Evolutionary conservation across 2,888 invertebrate species (phyloP).

Genomic region (Eledona agricola): DNA sequence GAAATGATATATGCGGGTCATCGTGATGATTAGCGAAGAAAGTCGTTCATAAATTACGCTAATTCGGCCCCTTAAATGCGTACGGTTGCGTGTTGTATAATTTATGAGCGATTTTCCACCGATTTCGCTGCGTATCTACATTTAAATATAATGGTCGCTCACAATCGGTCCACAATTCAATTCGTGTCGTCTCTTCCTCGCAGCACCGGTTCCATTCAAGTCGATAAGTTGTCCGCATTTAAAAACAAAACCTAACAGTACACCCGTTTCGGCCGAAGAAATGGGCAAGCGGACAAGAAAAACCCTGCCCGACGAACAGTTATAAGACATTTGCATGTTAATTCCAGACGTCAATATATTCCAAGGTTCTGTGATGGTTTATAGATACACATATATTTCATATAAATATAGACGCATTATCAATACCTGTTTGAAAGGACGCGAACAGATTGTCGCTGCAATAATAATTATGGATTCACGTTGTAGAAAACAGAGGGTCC

Average conservation of each 20-base stretch:
- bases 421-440: slow-evolving; percentile 27
- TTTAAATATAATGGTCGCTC: slow-evolving; percentile 26
- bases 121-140: slow-evolving; percentile 5
- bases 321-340: slow-evolving; percentile 24
- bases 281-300: slow-evolving; percentile 12
- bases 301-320: slow-evolving; percentile 21
- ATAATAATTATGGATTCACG: slow-evolving; percentile 13
- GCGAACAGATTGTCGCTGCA: slow-evolving; percentile 19
- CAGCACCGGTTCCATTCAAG: slow-evolving; percentile 23
- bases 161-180: slow-evolving; percentile 25
- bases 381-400: no score
- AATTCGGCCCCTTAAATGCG: slow-evolving; percentile 16
- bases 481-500: slow-evolving; percentile 11
- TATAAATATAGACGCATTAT: slow-evolving; percentile 30
- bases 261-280: slow-evolving; percentile 10
- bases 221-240: slow-evolving; percentile 32
- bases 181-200: slow-evolving; percentile 11
- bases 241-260: slow-evolving; percentile 32
- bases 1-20: slow-evolving; percentile 21
- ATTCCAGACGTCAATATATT: slow-evolving; percentile 31
- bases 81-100: slow-evolving; percentile 13
- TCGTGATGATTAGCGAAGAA: slow-evolving; percentile 16
- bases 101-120: slow-evolving; percentile 19
- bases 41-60: slow-evolving; percentile 27
- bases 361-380: slow-evolving; percentile 27